Base-by-base conservation (phyloP, 2,113 vertebrate genomes). In the Meriones unguiculatus region DNA sequence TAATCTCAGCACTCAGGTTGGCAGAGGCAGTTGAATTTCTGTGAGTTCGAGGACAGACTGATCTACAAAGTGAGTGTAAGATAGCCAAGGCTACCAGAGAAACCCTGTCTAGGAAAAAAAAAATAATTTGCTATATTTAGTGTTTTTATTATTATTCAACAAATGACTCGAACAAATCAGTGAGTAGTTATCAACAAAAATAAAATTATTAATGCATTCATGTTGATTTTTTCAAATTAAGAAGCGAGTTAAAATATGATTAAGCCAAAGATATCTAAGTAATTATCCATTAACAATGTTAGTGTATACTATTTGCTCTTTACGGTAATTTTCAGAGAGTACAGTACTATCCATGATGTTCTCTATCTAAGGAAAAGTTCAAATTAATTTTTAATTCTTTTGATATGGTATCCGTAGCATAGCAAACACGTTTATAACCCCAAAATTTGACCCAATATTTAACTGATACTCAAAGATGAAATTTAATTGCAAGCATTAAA, bases 201-300 rank as follows among this genome's bases (percentile, higher is more conserved):
- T 35, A 24, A 87, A 57, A 35, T 67, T 24, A 75, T 78, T 4
- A 91, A 89, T 69, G 28, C 15, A 62, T 35, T 59, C 35, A 75
- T 67, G 4, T 3, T 5, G 4, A 17, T 20, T 35, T 89, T 57
- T 86, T 52, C 17, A 72, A 93, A 28, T 38, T 18, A 86, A 76
- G 12, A 76, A 75, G 20, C 3, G 82, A 15, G 3, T 12, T 86
- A 22, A 67, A 50, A 7, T 38, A 7, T 14, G 38, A 85, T 85
- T 41, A 67, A 88, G 14, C 10, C 64, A 94, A 81, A 35, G n/a
- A 85, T 81, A 12, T 41, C n/a, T 69, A 38, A 93, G 41, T 32
- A 95, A 65, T 80, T 93, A 72, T 25, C 65, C 25, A 67, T 82
- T 59, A 87, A 81, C 7, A 73, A 90, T 93, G 52, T 70, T 87